A percentile compares a stretch with the other conserved stretches of the same genome.
Conservation (phyloP, 2,797 vertebrate genomes). For the Semaprochilodus insignis region DNA sequence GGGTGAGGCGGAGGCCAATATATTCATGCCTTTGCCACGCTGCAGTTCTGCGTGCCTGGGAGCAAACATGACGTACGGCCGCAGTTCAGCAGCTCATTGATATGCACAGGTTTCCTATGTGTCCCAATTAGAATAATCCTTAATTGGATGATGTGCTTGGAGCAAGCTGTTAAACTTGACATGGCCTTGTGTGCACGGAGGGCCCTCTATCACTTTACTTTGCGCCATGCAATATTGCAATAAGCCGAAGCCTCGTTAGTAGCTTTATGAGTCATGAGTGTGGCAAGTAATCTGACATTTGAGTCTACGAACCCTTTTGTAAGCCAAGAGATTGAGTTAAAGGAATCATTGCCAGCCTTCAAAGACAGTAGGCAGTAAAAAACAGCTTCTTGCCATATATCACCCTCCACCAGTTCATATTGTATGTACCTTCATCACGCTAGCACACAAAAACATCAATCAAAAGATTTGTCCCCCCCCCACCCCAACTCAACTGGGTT, state of each 20-base stretch:
- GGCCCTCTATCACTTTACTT: constrained; percentile 26
- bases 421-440: constrained; percentile 31
- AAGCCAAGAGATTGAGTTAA: constrained; percentile 17
- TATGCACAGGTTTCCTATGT: constrained; percentile 55
- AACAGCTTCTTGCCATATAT: constrained; percentile 3
- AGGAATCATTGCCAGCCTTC: constrained; percentile 29
- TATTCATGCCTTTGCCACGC: constrained; percentile 16
- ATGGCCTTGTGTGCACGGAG: constrained; percentile 62
- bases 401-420: constrained; percentile 36
- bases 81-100: constrained; percentile 51
- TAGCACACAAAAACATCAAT: constrained; percentile 65
- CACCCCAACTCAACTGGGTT: constrained; percentile 67
- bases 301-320: constrained; percentile 13
- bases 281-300: constrained; percentile 31
- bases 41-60: constrained; percentile 14
- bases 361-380: constrained; percentile 30
- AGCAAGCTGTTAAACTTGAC: constrained; percentile 59
- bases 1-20: constrained; percentile 29
- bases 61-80: constrained; percentile 26
- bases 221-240: constrained; percentile 20
- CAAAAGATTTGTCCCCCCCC: constrained; percentile 71
- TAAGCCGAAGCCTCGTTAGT: constrained; percentile 26
- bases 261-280: constrained; percentile 39
- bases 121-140: constrained; percentile 59
- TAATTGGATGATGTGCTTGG: constrained; percentile 62